Evolutionary conservation across 1,140 invertebrate genomes (phyloP).

Genomic region (Homalodisca vitripennis): DNA sequence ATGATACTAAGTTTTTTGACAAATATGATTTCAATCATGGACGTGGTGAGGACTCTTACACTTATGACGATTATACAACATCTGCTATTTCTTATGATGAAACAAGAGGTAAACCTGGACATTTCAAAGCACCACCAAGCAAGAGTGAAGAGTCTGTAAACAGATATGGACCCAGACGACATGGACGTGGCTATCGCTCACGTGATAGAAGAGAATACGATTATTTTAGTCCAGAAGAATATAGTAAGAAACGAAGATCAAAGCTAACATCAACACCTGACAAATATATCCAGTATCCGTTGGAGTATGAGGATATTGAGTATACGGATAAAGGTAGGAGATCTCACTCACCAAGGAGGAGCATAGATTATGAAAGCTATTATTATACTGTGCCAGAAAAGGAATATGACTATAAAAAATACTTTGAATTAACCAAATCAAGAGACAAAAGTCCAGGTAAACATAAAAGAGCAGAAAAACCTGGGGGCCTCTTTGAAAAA

Average conservation of each 20-base stretch:
- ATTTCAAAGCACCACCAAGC: too few relatives aligned
- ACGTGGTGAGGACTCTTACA: too few relatives aligned
- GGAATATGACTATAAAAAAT: background rate
- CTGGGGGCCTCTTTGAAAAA: background rate
- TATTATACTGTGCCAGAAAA: background rate
- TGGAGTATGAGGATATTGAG: too few relatives aligned
- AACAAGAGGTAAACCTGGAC: background rate
- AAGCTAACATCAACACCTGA: too few relatives aligned
- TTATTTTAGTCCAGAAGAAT: too few relatives aligned
- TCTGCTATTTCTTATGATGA: background rate
- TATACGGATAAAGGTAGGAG: too few relatives aligned
- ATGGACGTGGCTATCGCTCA: too few relatives aligned
- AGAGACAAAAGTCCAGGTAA: background rate
- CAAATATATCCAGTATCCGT: too few relatives aligned
- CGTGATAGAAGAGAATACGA: too few relatives aligned
- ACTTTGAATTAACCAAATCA: background rate
- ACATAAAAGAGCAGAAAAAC: background rate
- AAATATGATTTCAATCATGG: background rate
- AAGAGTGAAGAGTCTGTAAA: too few relatives aligned
- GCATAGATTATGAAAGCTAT: background rate
- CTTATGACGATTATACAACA: slow-evolving; percentile 8
- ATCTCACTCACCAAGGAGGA: background rate
- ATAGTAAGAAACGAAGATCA: too few relatives aligned
- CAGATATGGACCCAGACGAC: too few relatives aligned
- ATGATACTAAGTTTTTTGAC: background rate